phyloP scores from a whole-genome alignment of 1,140 invertebrate genomes.

The Drosophila biarmipes region DNA sequence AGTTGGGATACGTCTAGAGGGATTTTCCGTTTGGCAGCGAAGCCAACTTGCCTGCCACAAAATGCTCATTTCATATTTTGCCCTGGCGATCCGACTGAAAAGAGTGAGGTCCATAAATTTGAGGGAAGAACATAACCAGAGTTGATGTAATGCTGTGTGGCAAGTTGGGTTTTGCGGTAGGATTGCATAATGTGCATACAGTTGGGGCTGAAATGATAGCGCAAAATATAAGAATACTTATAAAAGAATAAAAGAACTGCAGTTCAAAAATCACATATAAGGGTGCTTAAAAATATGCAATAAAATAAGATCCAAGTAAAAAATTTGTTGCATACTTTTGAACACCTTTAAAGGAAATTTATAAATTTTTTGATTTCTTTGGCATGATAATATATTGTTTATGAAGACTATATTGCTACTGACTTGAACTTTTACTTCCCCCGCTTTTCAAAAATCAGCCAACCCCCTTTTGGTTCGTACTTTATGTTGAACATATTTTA shows the following conservation, averaged over 20 bases:
- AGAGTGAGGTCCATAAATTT: constrained; percentile 1
- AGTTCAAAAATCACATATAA: background rate
- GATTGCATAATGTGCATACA: constrained; percentile 13
- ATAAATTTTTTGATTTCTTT: too few species aligned
- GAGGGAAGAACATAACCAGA: background rate
- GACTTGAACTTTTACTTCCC: background rate
- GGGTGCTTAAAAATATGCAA: too few species aligned
- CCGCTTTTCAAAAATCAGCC: constrained; percentile 1
- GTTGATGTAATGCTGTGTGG: constrained; percentile 12
- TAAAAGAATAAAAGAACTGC: background rate
- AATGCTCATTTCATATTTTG: constrained; percentile 3
- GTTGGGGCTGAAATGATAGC: background rate
- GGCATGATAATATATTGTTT: background rate
- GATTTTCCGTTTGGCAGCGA: background rate
- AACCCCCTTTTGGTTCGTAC: constrained; percentile 39
- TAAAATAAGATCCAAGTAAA: too few species aligned
- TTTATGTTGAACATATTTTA: constrained; percentile 77
- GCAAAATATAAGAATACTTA: background rate
- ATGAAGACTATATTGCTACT: too few species aligned
- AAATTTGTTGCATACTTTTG: too few species aligned
- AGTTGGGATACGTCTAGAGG: constrained; percentile 4
- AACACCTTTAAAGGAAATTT: too few species aligned
- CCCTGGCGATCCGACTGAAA: background rate
- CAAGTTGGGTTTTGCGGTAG: constrained; percentile 2
- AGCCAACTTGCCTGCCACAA: constrained; percentile 4